Conservation (phyloP, 2,797 vertebrate species). For the Enteromius mattozi region DNA sequence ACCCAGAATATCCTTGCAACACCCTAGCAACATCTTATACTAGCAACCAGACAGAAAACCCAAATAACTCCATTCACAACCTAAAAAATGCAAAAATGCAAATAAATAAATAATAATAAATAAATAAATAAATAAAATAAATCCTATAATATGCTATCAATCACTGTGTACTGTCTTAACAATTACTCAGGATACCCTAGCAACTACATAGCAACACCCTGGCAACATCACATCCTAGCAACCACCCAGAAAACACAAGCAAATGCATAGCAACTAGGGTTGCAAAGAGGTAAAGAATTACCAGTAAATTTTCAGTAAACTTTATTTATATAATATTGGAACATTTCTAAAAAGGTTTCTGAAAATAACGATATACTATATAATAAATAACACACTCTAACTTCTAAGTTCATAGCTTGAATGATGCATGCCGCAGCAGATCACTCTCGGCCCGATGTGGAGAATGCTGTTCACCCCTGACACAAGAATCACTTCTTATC, state of each 20-base stretch:
- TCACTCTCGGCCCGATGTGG: background rate
- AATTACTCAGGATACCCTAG: background rate
- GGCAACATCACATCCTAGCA: background rate
- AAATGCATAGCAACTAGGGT: background rate
- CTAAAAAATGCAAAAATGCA: too few species aligned
- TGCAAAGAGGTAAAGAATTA: background rate
- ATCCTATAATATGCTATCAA: background rate
- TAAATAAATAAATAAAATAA: too few species aligned
- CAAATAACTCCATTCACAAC: background rate
- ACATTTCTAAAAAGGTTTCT: background rate
- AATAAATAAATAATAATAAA: too few species aligned
- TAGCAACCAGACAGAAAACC: background rate
- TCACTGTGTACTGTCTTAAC: too few species aligned
- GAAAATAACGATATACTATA: background rate
- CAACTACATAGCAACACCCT: background rate
- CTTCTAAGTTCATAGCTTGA: background rate
- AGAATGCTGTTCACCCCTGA: background rate
- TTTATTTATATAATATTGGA: too few species aligned
- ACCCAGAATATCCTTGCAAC: background rate
- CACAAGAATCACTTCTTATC: constrained; percentile 27
- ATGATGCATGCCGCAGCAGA: background rate
- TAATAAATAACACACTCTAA: background rate
- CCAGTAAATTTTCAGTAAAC: too few species aligned
- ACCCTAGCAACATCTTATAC: background rate
- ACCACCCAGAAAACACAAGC: background rate